Base-by-base conservation (phyloP, 2,113 vertebrate species). In the Aphyosemion australe region DNA sequence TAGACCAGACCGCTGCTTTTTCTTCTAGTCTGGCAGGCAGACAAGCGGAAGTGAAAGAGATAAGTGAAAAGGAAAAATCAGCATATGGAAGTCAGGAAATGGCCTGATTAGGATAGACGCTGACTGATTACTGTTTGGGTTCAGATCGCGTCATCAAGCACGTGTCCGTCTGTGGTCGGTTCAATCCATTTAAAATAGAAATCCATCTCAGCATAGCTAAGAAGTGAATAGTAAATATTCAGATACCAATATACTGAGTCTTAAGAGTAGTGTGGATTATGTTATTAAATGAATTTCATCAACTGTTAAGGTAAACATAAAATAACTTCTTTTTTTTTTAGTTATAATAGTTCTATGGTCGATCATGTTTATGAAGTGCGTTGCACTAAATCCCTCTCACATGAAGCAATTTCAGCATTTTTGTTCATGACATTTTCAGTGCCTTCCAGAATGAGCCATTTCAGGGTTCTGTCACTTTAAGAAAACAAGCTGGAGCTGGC, bases 11-110 rank as follows among this genome's bases (percentile, higher is more conserved):
- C 63, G 62, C 42, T 80, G 80, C 76, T 84, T 80, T 81, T 84
- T 76, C 76, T 86, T 84, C 83, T 83, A 83, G 79, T 79, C 86
- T 85, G 84, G 80, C 86, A 74, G 78, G 65, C 79, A 76, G 73
- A 81, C 81, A 80, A 79, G 68, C 55, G 73, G 77, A 85, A 85
- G 77, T 74, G 72, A 81, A 73, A 84, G 71, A 79, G 74, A 76
- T 52, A 65, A 70, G 61, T 76, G 79, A 68, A 84, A 80, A 85
- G 78, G 46, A 80, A 68, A 71, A 61, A 76, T 79, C 75, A 48
- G 66, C 20, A 42, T 63, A 39, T 12, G 11, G 67, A 12, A 4
- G 41, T 31, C 67, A 67, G 80, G 80, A 88, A 72, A 51, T 60
- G 39, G 69, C 72, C 76, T 74, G 82, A 83, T 78, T 82, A 79